These are phyloP conservation scores for Burhinus bistriatus DNA, from an alignment of 2,113 vertebrate species.

Conservation along the genomic window DNA sequence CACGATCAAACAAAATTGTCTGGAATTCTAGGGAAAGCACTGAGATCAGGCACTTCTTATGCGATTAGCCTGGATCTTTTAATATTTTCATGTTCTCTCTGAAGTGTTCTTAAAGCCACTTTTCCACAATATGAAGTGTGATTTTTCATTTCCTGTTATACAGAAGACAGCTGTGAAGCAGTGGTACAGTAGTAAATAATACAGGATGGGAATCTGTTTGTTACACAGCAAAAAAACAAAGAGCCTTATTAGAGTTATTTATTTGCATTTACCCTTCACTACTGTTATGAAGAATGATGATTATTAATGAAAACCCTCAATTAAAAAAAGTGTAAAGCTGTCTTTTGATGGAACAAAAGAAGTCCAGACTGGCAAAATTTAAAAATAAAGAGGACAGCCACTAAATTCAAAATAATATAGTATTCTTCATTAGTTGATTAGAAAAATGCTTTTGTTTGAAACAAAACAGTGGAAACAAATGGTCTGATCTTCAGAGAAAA, in stretches of 20 bases:
- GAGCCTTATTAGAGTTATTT: background rate
- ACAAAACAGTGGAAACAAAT: background rate
- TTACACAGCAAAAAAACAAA: background rate
- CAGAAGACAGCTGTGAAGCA: background rate
- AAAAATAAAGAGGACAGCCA: background rate
- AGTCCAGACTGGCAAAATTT: background rate
- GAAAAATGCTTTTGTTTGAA: background rate
- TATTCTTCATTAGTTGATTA: background rate
- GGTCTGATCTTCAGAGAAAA: background rate
- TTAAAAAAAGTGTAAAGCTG: background rate
- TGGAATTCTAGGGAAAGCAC: background rate
- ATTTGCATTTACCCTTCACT: background rate
- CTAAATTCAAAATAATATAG: background rate
- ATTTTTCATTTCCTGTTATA: slow-evolving; percentile 12
- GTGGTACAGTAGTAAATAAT: background rate
- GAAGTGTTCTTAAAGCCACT: background rate
- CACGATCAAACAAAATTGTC: background rate
- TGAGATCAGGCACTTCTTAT: background rate
- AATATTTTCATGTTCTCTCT: background rate
- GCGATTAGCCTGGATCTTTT: background rate
- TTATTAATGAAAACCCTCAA: background rate
- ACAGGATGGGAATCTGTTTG: background rate
- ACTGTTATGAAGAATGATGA: background rate
- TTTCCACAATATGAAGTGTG: background rate
- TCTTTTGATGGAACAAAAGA: background rate